Conservation (phyloP, 2,113 vertebrate genomes). For the Onychostruthus taczanowskii region DNA sequence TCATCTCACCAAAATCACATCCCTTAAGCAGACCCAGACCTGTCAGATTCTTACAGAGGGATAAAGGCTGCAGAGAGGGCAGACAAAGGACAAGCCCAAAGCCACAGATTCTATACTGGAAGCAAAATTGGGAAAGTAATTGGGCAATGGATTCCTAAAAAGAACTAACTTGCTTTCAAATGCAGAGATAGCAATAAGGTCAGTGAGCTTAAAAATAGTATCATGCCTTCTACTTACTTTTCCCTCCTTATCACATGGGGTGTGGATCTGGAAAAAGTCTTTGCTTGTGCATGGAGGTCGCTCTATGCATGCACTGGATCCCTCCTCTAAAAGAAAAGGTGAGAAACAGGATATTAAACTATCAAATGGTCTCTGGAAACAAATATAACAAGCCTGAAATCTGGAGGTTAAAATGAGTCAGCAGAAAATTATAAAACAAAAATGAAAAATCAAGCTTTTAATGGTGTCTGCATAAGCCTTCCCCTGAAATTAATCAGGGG, state of each 20-base stretch:
- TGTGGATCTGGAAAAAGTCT: slow-evolving; percentile 95
- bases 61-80: neutral
- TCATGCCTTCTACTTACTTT: slow-evolving; percentile 76
- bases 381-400: accelerated
- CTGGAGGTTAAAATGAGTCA: neutral
- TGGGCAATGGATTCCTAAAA: neutral
- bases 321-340: slow-evolving; percentile 79
- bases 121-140: neutral
- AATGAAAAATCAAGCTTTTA: neutral
- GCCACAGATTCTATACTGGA: neutral
- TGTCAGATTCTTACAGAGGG: neutral
- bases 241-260: slow-evolving; percentile 87
- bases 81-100: neutral
- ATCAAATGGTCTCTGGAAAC: neutral
- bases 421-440: neutral
- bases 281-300: slow-evolving; percentile 86
- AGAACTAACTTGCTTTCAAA: neutral
- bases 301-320: slow-evolving; percentile 78
- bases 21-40: neutral
- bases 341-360: neutral
- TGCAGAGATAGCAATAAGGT: neutral
- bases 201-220: neutral
- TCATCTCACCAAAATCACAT: neutral
- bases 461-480: neutral
- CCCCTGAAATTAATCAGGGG: accelerated